phyloP scores from a whole-genome alignment of 2,888 invertebrate species.

The Zhuqinia jingwanae region DNA sequence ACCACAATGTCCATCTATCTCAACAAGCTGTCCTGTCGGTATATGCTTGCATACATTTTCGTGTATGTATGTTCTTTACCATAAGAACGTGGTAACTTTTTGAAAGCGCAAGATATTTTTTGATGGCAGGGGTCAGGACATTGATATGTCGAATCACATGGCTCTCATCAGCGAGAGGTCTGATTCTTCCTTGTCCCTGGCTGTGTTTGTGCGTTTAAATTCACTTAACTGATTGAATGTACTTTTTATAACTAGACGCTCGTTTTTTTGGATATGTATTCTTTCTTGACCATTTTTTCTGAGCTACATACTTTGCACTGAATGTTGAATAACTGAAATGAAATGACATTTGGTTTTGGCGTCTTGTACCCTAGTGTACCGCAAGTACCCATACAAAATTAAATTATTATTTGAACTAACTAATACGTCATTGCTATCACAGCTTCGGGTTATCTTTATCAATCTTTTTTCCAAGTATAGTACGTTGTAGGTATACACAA shows the following conservation, averaged over 20 bases:
- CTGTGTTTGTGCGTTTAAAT: not conserved
- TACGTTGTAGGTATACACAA: not conserved
- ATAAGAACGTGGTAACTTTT: not conserved
- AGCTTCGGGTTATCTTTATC: constrained; percentile 20
- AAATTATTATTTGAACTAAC: too few relatives aligned
- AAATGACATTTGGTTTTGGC: too few relatives aligned
- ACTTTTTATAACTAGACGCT: not conserved
- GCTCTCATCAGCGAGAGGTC: constrained; percentile 50
- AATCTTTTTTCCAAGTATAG: constrained; percentile 49
- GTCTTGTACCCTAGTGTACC: too few relatives aligned
- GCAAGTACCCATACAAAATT: too few relatives aligned
- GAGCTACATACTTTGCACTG: not conserved
- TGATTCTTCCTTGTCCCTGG: constrained; percentile 30
- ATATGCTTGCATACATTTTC: too few relatives aligned
- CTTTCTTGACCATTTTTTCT: not conserved
- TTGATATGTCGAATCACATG: constrained; percentile 59
- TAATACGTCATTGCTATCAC: not conserved
- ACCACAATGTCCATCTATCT: too few relatives aligned
- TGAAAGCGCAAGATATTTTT: constrained; percentile 47
- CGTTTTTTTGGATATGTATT: not conserved
- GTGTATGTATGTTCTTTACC: too few relatives aligned
- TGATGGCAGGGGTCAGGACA: constrained; percentile 55
- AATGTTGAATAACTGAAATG: not conserved
- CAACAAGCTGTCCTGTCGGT: too few relatives aligned
- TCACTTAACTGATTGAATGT: constrained; percentile 7